Evolutionary conservation across 2,797 vertebrate species (phyloP), one percentile per base, ranked within the genome.

Genomic region (Xenentodon cancila): DNA sequence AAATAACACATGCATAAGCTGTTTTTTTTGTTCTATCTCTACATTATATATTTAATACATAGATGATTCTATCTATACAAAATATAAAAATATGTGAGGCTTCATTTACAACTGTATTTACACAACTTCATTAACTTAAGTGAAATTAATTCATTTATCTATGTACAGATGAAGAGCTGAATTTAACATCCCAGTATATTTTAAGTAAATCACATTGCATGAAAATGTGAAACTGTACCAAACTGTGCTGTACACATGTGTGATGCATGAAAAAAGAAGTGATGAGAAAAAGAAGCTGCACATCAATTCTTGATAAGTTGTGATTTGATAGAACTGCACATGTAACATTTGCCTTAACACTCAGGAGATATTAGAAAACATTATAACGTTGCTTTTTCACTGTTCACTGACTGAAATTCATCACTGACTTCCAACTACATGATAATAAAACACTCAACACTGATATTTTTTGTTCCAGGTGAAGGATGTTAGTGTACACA

Each of bases 71-170:
- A 96, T 95, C 94, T 94, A 95, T 97, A 98, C 95, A 97, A 98
- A 98, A 98, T 98, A 98, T 96, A 98, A 97, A 99, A 98, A 98
- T 98, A 99, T 97, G 96, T 95, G 95, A 94, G 95, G 93, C 94
- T 93, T 96, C 95, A 96, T 97, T 98, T 97, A 97, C 96, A 98
- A 95, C 93, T 70, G 92, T 96, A 98, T 98, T 94, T 97, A 97
- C 96, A 98, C 92, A 90, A 92, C 82, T 92, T 95, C 93, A 91
- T 97, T 99, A 98, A 98, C 92, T 98, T 98, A 98, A 85, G 88
- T 90, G 89, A 95, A 91, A 94, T 90, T 89, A 73, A 88, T 90
- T 88, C 61, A 81, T 88, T 91, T 87, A 84, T 71, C 84, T 92
- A 94, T 94, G 82, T 93, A 94, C 93, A 94, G 44, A 75, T 78